phyloP scores from a whole-genome alignment of 2,113 vertebrate genomes.

The Vimba vimba region DNA sequence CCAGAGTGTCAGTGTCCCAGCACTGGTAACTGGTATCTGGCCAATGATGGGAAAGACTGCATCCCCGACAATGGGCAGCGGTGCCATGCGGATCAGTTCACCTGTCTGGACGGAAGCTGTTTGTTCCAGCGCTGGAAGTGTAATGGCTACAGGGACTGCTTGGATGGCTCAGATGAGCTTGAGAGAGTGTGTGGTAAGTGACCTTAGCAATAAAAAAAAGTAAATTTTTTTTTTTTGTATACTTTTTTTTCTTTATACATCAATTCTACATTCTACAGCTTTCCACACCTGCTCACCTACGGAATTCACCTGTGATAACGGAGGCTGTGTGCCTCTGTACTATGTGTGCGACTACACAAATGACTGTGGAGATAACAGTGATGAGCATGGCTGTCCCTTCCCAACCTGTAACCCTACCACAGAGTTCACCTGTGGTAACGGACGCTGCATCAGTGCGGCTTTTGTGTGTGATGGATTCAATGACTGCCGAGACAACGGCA shows the following conservation, averaged over 20 bases:
- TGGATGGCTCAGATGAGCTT: slow-evolving; percentile 86
- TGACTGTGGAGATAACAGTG: slow-evolving; percentile 92
- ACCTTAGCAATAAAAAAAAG: neutral
- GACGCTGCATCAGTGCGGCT: slow-evolving; percentile 82
- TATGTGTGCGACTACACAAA: slow-evolving; percentile 88
- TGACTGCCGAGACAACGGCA: slow-evolving; percentile 87
- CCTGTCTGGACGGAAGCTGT: slow-evolving; percentile 86
- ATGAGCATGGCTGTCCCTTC: slow-evolving; percentile 87
- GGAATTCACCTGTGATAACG: slow-evolving; percentile 89
- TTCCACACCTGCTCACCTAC: slow-evolving; percentile 87
- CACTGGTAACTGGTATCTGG: slow-evolving; percentile 86
- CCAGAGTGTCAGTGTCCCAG: slow-evolving; percentile 93
- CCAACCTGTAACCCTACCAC: slow-evolving; percentile 82
- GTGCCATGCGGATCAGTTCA: slow-evolving; percentile 83
- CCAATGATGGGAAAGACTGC: slow-evolving; percentile 90
- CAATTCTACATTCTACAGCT: slow-evolving; percentile 68
- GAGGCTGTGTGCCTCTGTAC: slow-evolving; percentile 80
- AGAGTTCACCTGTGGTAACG: slow-evolving; percentile 85
- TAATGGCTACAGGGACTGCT: slow-evolving; percentile 83
- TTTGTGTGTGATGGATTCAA: slow-evolving; percentile 88
- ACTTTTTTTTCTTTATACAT: neutral
- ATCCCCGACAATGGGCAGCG: slow-evolving; percentile 82
- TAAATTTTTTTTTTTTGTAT: neutral
- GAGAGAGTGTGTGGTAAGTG: slow-evolving; percentile 91
- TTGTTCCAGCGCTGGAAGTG: slow-evolving; percentile 83